Evolutionary conservation across 2,797 vertebrate species (phyloP), one percentile per base, ranked within the genome.

Genomic region (Chelidonichthys spinosus): DNA sequence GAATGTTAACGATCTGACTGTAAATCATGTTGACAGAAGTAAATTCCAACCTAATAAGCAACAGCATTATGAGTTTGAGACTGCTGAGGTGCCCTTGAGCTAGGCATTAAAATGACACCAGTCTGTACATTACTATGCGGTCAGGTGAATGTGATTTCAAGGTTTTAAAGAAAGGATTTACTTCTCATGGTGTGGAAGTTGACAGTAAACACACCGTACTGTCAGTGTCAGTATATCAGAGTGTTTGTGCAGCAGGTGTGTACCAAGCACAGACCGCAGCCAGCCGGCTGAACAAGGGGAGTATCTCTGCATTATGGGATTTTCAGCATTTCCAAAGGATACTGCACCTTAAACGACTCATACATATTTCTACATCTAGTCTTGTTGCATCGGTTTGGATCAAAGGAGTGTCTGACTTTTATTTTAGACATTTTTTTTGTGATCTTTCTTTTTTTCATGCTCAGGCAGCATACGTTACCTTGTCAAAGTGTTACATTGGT

Each of bases 241-340:
- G 33, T 1, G 3, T 72, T 11, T 18, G 42, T 14, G 61, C 61
- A 40, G 43, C 43, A 58, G 62, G 56, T 66, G 58, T 36, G 61
- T 63, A 72, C 74, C 69, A 72, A 68, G 63, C 56, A 70, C 60
- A n/a, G 42, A 3, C 50, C 52, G 42, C n/a, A 18, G 39, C 55
- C 44, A n/a, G 40, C 37, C 62, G 25, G 25, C 25, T 25, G 25
- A 25, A 25, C 25, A 43, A 36, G 47, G 2, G 5, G 37, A 5
- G 18, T 33, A 36, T 40, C 11, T 43, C 69, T 52, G 5, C n/a
- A 7, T 10, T 13, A 3, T 36, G 59, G 6, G 13, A 36, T 7
- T 4, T 50, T 9, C 1, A 37, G 5, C 0, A 11, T 37, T 58
- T 49, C 36, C 6, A 50, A n/a, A 36, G 15, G 18, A 33, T 39